Base-by-base conservation (phyloP, 1,140 invertebrate genomes). In the Aphis craccivora region DNA sequence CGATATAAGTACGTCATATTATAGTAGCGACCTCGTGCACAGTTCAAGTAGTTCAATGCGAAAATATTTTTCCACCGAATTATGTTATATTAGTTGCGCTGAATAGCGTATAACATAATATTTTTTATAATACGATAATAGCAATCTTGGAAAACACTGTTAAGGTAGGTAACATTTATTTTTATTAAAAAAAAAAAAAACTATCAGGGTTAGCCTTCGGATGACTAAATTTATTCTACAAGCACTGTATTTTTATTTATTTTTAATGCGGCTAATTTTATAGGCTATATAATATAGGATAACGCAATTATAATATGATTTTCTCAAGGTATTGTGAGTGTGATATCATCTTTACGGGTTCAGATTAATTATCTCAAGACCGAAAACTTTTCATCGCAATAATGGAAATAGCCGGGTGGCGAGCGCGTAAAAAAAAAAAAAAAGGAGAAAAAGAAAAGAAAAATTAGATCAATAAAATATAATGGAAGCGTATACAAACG, bases 381-480 rank as follows among this genome's bases (percentile, higher is more conserved):
- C n/a, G n/a, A 45, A 45, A 30, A 18, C 43, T 87, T 87, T 87
- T 87, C 84, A n/a, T 87, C 43, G n/a, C 43, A 45, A 87, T 35
- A 45, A 87, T 87, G 84, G 84, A 87, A 45, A 87, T 45, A 87
- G 25, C 45, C 25, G 23, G 43, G 30, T 18, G 40, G 9, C 11
- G n/a, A 14, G 43, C 43, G 30, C 9, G 40, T 1, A 35, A 20
- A 51, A 20, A 51, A 35, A 88, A 88, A n/a, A 48, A 40, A 40
- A 40, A 3, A n/a, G n/a, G n/a, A 9, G 6, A 11, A 45, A 45
- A 67, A 30, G 55, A 60, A 60, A 60, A n/a, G 30, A 67, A 76
- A 89, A 35, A 87, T 45, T 37, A 51, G 48, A 89, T 87, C 86
- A 53, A 89, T 89, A 89, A 89, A 89, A 89, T 37, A n/a, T 53